phyloP scores from a whole-genome alignment of 2,888 invertebrate species.

The Spodoptera picta region DNA sequence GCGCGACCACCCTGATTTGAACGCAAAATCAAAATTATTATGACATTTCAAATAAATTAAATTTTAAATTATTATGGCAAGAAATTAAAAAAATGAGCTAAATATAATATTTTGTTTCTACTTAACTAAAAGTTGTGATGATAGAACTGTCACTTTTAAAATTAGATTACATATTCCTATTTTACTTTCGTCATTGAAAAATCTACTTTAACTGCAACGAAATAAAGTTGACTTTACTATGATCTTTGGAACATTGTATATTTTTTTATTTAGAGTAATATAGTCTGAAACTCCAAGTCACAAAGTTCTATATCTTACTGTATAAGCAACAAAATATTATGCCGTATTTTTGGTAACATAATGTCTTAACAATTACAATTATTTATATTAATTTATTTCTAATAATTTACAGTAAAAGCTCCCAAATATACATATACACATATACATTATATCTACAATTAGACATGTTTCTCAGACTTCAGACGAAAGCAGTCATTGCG shows the following conservation, averaged over 20 bases:
- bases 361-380: slow-evolving; percentile 1
- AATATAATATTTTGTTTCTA: slow-evolving; percentile 18
- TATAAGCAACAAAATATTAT: slow-evolving; percentile 35
- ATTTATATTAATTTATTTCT: slow-evolving; percentile 14
- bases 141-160: neutral
- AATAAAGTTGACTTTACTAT: too few species aligned
- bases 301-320: slow-evolving; percentile 12
- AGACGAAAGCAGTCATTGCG: slow-evolving; percentile 36
- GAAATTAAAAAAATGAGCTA: slow-evolving; percentile 6
- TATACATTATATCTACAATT: slow-evolving; percentile 49
- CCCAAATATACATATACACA: slow-evolving; percentile 49
- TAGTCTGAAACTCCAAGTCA: neutral
- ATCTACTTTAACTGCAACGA: too few species aligned
- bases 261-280: neutral
- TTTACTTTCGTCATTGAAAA: too few species aligned
- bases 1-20: slow-evolving; percentile 49
- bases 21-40: slow-evolving; percentile 32
- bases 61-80: slow-evolving; percentile 49
- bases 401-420: slow-evolving; percentile 33
- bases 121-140: slow-evolving; percentile 14
- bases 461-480: slow-evolving; percentile 41
- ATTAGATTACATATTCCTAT: too few species aligned
- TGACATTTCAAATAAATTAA: slow-evolving; percentile 22
- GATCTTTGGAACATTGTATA: too few species aligned
- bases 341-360: slow-evolving; percentile 32